phyloP scores from a whole-genome alignment of 2,113 vertebrate genomes.

The Actenoides hombroni region DNA sequence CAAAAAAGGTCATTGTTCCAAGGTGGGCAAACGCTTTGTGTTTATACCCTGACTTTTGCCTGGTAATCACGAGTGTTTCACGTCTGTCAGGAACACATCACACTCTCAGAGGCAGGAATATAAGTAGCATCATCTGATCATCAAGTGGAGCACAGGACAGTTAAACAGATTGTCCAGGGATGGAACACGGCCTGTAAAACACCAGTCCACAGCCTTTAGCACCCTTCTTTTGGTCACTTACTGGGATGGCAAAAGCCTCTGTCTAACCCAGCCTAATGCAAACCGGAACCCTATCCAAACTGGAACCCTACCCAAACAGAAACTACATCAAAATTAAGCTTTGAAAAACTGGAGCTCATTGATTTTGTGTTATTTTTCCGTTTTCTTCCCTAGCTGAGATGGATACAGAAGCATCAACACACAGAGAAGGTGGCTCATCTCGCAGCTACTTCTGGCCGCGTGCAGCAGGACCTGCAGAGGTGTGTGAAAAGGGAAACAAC shows the following conservation, averaged over 20 bases:
- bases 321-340: not conserved
- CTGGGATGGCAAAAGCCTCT: not conserved
- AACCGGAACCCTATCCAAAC: not conserved
- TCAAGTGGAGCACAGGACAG: not conserved
- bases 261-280: not conserved
- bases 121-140: not conserved
- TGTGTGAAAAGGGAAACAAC: not conserved
- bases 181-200: not conserved
- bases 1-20: not conserved
- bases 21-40: not conserved
- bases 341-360: not conserved
- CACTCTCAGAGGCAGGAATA: not conserved
- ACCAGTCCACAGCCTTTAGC: not conserved
- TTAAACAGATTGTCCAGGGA: not conserved
- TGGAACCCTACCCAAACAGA: not conserved
- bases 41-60: not conserved
- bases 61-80: not conserved
- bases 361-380: not conserved
- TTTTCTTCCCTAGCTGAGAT: not conserved
- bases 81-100: not conserved
- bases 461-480: not conserved
- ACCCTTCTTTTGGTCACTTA: not conserved
- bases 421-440: not conserved
- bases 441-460: not conserved
- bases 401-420: not conserved